Evolutionary conservation across 2,113 vertebrate genomes (phyloP).

Genomic region (Menura novaehollandiae): DNA sequence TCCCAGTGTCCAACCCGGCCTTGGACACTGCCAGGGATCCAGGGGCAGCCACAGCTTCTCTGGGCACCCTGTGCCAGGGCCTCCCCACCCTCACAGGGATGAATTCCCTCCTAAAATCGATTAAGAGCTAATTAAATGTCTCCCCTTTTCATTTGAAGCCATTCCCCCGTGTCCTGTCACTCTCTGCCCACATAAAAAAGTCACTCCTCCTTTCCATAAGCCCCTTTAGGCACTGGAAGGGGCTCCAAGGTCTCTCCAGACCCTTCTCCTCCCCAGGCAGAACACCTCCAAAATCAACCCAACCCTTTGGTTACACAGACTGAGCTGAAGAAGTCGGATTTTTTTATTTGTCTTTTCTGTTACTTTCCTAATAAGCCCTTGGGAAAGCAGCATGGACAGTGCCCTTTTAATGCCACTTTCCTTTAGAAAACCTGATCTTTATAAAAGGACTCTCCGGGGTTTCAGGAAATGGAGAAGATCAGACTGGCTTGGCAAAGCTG

Average conservation of each 20-base stretch:
- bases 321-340: neutral
- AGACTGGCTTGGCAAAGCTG: neutral
- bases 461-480: neutral
- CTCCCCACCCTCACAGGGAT: neutral
- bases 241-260: neutral
- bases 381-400: neutral
- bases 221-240: neutral
- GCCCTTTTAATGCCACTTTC: neutral
- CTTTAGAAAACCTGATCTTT: neutral
- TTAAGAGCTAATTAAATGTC: neutral
- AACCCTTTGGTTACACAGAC: neutral
- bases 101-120: neutral
- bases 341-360: neutral
- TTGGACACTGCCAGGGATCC: neutral
- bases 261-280: neutral
- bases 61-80: neutral
- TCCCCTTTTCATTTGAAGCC: neutral
- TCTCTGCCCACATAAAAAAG: neutral
- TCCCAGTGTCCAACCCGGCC: neutral
- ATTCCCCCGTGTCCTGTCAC: neutral
- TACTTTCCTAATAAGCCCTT: neutral
- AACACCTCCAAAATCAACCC: neutral
- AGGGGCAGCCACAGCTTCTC: neutral
- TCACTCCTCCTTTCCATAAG: neutral
- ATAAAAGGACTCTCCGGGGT: fast-evolving